A percentile compares a stretch with the other conserved stretches of the same genome.
phyloP scores from a whole-genome alignment of 2,113 vertebrate species.

The Percopsis transmontana region DNA sequence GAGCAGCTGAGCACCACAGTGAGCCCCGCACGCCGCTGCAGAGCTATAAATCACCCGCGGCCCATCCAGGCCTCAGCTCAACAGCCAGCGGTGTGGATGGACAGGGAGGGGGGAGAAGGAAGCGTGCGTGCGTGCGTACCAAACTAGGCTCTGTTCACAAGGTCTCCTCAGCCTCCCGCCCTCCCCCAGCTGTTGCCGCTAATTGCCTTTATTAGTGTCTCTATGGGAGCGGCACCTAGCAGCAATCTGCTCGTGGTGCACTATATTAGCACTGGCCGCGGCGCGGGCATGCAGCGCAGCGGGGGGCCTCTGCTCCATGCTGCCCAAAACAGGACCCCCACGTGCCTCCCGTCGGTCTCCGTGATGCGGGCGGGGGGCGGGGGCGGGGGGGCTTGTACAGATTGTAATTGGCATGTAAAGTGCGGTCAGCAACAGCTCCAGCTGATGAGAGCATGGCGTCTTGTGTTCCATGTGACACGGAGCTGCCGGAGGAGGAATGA shows the following conservation, averaged over 20 bases:
- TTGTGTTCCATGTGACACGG: no score
- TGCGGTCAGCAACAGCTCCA: no score
- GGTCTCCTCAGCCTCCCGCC: slow-evolving; percentile 59
- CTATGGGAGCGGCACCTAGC: slow-evolving; percentile 76
- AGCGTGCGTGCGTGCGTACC: slow-evolving; percentile 3
- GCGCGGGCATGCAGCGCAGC: slow-evolving; percentile 71
- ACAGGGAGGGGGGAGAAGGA: slow-evolving; percentile 40
- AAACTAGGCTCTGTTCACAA: slow-evolving; percentile 55
- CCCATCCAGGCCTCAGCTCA: slow-evolving; percentile 49
- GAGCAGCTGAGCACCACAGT: slow-evolving; percentile 76
- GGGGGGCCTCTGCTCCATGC: slow-evolving; percentile 62
- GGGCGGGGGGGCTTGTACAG: no score
- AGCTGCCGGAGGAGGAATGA: no score
- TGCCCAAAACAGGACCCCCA: slow-evolving; percentile 47
- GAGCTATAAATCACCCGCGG: slow-evolving; percentile 81
- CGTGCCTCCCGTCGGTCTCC: not conserved
- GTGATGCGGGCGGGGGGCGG: not conserved
- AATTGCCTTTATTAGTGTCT: slow-evolving; percentile 81
- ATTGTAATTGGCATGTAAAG: no score
- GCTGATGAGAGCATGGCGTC: no score
- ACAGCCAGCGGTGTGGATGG: slow-evolving; percentile 62
- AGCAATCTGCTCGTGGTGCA: slow-evolving; percentile 77
- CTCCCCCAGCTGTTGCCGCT: slow-evolving; percentile 68
- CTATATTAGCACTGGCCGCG: slow-evolving; percentile 73
- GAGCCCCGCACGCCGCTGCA: slow-evolving; percentile 69